phyloP scores from a whole-genome alignment of 2,113 vertebrate species.

The Neoarius graeffei region DNA sequence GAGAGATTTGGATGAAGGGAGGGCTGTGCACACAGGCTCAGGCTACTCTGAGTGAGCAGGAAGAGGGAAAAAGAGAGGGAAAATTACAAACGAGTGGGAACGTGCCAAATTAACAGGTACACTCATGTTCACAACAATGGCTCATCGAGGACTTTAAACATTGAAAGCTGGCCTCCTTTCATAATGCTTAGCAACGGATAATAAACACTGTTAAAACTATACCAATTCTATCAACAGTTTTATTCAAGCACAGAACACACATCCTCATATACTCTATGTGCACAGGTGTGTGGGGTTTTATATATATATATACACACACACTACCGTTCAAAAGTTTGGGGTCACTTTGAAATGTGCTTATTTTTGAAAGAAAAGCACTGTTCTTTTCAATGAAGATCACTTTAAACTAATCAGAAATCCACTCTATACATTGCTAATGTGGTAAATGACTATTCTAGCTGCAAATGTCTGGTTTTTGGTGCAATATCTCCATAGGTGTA shows the following conservation, averaged over 20 bases:
- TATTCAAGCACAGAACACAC: constrained; percentile 13
- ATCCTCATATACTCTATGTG: constrained; percentile 15
- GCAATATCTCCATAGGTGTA: too few relatives aligned
- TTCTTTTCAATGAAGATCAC: too few relatives aligned
- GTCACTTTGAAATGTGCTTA: too few relatives aligned
- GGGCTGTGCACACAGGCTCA: background rate
- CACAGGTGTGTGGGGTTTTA: constrained; percentile 21
- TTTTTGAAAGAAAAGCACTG: too few relatives aligned
- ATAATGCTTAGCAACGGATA: constrained; percentile 20
- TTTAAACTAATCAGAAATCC: too few relatives aligned
- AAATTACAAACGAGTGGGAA: constrained; percentile 31
- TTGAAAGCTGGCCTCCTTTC: background rate
- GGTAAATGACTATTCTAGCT: too few relatives aligned
- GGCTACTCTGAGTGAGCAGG: constrained; percentile 30
- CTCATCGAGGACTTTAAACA: constrained; percentile 33
- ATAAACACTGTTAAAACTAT: constrained; percentile 23
- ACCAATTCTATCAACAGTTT: constrained; percentile 2
- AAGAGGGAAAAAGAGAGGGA: constrained; percentile 35
- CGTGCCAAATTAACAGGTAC: constrained; percentile 32
- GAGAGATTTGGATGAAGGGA: constrained; percentile 15
- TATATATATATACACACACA: too few relatives aligned
- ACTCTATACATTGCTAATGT: too few relatives aligned
- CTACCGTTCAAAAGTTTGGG: too few relatives aligned
- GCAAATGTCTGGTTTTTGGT: too few relatives aligned
- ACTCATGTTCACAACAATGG: constrained; percentile 25